These are phyloP conservation scores for Probaryconus sp. DNA, from an alignment of 1,140 invertebrate genomes.

Conservation along the genomic window DNA sequence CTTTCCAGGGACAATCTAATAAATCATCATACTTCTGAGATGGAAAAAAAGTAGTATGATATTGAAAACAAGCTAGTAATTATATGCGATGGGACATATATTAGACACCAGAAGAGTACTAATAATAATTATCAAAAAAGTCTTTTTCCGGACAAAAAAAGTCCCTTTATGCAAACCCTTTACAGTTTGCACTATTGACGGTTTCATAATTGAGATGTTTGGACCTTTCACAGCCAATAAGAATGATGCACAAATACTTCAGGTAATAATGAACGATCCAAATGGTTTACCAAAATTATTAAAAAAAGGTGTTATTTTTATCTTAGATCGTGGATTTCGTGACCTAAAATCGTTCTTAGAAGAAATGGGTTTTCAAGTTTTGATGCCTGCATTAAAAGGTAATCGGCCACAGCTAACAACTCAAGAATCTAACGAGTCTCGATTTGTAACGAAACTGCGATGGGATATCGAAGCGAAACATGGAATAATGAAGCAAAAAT, in stretches of 20 bases:
- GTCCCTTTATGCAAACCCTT: background rate
- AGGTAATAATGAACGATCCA: too few relatives aligned
- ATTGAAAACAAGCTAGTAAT: slow-evolving; percentile 38
- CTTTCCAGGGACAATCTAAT: slow-evolving; percentile 42
- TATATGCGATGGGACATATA: slow-evolving; percentile 63
- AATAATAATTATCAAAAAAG: slow-evolving; percentile 13
- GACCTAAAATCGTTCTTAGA: too few relatives aligned
- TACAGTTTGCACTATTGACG: slow-evolving; percentile 1
- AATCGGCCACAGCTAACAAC: slow-evolving; percentile 59
- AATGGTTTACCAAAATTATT: too few relatives aligned
- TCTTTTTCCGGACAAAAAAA: slow-evolving; percentile 12
- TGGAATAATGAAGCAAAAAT: slow-evolving; percentile 60
- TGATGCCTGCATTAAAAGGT: too few relatives aligned
- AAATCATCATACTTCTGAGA: slow-evolving; percentile 36
- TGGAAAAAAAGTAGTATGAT: slow-evolving; percentile 43
- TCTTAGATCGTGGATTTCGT: too few relatives aligned
- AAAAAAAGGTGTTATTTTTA: too few relatives aligned
- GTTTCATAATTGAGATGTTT: slow-evolving; percentile 14
- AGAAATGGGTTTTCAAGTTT: too few relatives aligned
- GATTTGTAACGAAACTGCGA: slow-evolving; percentile 66
- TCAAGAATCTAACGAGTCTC: slow-evolving; percentile 64
- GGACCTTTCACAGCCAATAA: slow-evolving; percentile 40
- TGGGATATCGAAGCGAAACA: slow-evolving; percentile 71
- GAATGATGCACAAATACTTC: slow-evolving; percentile 30
- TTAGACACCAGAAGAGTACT: slow-evolving; percentile 59